Conservation (phyloP, 1,140 invertebrate genomes). For the Caenorhabditis inopinata region DNA sequence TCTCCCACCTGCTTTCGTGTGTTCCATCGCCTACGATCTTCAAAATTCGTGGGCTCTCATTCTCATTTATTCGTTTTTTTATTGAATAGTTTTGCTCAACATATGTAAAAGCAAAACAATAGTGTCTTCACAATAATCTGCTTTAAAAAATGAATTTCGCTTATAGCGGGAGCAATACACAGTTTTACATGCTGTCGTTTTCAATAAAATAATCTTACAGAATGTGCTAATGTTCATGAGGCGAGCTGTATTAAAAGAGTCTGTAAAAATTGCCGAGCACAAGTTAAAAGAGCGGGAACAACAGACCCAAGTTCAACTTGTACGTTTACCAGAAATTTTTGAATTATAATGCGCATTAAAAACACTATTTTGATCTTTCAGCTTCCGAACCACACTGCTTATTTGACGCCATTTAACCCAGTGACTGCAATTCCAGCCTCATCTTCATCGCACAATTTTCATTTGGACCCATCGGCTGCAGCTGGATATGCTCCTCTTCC, state of each 20-base stretch:
- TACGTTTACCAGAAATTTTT: background rate
- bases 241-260: background rate
- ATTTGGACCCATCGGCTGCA: background rate
- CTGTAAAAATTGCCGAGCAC: background rate
- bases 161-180: too few species aligned
- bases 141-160: too few species aligned
- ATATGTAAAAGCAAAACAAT: too few species aligned
- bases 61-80: too few species aligned
- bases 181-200: background rate
- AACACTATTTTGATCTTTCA: background rate
- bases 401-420: background rate
- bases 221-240: background rate
- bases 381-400: background rate
- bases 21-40: too few species aligned
- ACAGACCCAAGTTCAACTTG: background rate
- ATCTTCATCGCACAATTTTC: background rate
- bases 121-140: too few species aligned
- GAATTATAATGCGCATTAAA: too few species aligned
- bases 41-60: too few species aligned
- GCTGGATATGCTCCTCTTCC: conserved; percentile 4
- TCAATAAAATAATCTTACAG: background rate
- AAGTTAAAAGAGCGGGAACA: background rate
- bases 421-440: background rate
- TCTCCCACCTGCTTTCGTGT: too few species aligned
- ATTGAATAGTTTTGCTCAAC: too few species aligned